Conservation (phyloP, 2,888 invertebrate genomes). For the Malacosoma neustria region DNA sequence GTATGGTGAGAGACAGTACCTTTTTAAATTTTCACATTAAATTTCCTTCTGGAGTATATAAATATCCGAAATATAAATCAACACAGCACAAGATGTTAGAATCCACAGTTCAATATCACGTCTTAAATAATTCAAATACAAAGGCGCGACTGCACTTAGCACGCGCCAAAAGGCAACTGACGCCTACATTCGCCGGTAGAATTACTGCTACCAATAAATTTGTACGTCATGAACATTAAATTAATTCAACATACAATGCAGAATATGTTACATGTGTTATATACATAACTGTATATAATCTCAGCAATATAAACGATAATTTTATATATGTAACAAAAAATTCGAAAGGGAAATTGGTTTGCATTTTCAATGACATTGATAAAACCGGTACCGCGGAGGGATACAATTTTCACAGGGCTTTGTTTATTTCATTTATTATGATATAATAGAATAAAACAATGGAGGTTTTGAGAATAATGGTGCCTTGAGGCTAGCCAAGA, state of each 20-base stretch:
- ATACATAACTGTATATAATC: not conserved
- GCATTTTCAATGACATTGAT: constrained; percentile 23
- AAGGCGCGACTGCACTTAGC: not conserved
- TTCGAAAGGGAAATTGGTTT: constrained; percentile 14
- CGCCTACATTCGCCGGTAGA: constrained; percentile 1
- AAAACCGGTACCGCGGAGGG: constrained; percentile 19
- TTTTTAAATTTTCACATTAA: not conserved
- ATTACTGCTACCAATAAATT: constrained; percentile 2
- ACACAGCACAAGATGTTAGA: not conserved
- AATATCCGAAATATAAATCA: not conserved
- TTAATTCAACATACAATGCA: not conserved
- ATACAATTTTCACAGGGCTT: constrained; percentile 20
- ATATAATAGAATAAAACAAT: constrained; percentile 30
- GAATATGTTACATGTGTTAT: not conserved
- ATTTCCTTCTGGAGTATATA: not conserved
- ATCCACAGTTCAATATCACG: not conserved
- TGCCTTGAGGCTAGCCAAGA: constrained; percentile 11
- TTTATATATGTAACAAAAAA: not conserved
- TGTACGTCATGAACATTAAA: not conserved
- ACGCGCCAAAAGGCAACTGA: not conserved
- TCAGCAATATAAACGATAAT: not conserved
- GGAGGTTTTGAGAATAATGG: constrained; percentile 12
- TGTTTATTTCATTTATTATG: constrained; percentile 19
- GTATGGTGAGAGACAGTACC: no score
- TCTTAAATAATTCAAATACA: not conserved